A percentile compares a stretch with the other conserved stretches of the same genome.
These are phyloP conservation scores for Monoplex corrugatus DNA, from an alignment of 2,888 invertebrate species.

Conservation along the genomic window DNA sequence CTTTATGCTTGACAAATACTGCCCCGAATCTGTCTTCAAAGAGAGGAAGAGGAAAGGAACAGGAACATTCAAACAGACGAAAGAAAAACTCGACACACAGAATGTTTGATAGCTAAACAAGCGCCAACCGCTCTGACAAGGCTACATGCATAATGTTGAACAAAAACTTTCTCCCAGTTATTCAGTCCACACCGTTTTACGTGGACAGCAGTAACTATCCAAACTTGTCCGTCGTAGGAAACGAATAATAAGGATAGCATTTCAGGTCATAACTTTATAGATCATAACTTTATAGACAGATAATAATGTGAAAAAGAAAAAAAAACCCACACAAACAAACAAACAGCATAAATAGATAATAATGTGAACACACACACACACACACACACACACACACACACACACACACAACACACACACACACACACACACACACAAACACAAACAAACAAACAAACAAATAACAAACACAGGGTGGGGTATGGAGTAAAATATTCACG, in stretches of 20 bases:
- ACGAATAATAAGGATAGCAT: neutral
- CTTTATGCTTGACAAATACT: neutral
- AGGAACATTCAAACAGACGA: too few relatives aligned
- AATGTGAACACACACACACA: neutral
- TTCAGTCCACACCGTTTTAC: too few relatives aligned
- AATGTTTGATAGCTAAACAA: too few relatives aligned
- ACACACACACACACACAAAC: too few relatives aligned
- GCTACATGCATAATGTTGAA: too few relatives aligned
- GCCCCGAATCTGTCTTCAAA: neutral
- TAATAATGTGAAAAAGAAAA: neutral
- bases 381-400: neutral
- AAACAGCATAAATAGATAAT: neutral
- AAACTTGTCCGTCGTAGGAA: neutral
- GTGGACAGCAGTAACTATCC: too few relatives aligned
- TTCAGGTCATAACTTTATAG: too few relatives aligned
- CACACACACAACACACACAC: neutral
- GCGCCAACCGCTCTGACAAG: too few relatives aligned
- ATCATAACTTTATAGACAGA: neutral
- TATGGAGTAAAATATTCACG: neutral
- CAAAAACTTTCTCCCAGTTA: too few relatives aligned
- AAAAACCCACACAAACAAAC: neutral
- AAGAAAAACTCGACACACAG: too few relatives aligned
- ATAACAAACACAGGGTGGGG: neutral
- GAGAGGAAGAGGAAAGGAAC: too few relatives aligned
- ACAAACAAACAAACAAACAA: neutral